phyloP scores from a whole-genome alignment of 2,888 invertebrate species.

The Campoplex capitator region DNA sequence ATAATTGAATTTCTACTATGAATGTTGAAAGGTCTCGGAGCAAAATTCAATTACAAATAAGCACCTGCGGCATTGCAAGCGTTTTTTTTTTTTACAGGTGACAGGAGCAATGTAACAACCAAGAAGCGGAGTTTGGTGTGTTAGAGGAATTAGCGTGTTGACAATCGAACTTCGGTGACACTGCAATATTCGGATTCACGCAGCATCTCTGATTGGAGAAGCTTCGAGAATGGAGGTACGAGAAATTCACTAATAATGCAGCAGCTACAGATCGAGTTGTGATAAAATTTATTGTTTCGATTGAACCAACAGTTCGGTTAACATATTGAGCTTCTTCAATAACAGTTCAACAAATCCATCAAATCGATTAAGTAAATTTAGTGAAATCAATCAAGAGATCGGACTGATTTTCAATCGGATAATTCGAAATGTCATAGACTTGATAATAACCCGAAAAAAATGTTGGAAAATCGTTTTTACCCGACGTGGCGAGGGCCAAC shows the following conservation, averaged over 20 bases:
- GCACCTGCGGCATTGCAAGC: conserved; percentile 62
- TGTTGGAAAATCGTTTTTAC: no score
- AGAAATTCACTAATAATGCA: conserved; percentile 7
- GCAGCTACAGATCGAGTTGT: neutral
- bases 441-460: no score
- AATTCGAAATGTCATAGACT: no score
- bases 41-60: conserved; percentile 76
- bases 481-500: no score
- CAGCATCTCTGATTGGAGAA: neutral
- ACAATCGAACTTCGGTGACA: conserved; percentile 68
- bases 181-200: conserved; percentile 39
- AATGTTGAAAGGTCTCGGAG: conserved; percentile 73
- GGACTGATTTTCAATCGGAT: neutral
- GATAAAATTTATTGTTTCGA: conserved; percentile 1
- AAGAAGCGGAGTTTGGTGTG: neutral
- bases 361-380: neutral
- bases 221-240: neutral
- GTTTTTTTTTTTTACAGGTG: neutral
- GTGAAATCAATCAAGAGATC: neutral
- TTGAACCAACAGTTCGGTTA: neutral
- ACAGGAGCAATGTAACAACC: neutral
- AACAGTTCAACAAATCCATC: neutral
- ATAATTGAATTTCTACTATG: conserved; percentile 78
- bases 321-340: neutral
- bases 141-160: conserved; percentile 43